phyloP scores from a whole-genome alignment of 1,140 invertebrate genomes.

The Tachypleus tridentatus region DNA sequence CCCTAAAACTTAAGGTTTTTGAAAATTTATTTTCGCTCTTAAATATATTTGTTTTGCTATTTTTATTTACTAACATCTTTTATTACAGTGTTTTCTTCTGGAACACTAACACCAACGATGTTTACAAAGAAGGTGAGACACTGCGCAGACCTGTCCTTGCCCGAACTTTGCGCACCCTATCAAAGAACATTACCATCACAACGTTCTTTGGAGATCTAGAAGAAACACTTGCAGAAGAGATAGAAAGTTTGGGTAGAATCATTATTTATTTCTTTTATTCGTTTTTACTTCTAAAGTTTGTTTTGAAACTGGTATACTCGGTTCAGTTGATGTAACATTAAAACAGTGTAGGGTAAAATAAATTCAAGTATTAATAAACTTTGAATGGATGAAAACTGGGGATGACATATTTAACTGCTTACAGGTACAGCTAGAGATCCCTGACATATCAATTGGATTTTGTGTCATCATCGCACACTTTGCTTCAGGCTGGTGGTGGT shows the following conservation, averaged over 20 bases:
- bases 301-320: too few species aligned
- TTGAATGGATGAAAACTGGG: too few species aligned
- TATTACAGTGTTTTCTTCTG: constrained; percentile 38
- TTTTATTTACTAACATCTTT: constrained; percentile 13
- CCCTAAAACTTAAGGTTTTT: too few species aligned
- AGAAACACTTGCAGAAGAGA: constrained; percentile 8
- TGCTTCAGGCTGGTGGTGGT: too few species aligned
- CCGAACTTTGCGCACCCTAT: constrained; percentile 31
- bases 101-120: constrained; percentile 30
- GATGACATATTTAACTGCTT: too few species aligned
- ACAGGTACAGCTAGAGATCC: too few species aligned
- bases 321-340: too few species aligned
- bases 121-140: constrained; percentile 32
- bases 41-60: constrained; percentile 22
- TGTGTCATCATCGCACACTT: too few species aligned
- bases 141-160: constrained; percentile 30
- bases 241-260: constrained; percentile 13
- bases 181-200: constrained; percentile 29
- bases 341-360: too few species aligned
- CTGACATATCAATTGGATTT: too few species aligned
- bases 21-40: too few species aligned
- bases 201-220: constrained; percentile 31
- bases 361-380: too few species aligned
- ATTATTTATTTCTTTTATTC: neutral
- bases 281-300: neutral